Percentiles rank a stretch among this genome's conserved stretches.
Conservation (phyloP, 2,113 vertebrate genomes). For the Tor tambroides region DNA sequence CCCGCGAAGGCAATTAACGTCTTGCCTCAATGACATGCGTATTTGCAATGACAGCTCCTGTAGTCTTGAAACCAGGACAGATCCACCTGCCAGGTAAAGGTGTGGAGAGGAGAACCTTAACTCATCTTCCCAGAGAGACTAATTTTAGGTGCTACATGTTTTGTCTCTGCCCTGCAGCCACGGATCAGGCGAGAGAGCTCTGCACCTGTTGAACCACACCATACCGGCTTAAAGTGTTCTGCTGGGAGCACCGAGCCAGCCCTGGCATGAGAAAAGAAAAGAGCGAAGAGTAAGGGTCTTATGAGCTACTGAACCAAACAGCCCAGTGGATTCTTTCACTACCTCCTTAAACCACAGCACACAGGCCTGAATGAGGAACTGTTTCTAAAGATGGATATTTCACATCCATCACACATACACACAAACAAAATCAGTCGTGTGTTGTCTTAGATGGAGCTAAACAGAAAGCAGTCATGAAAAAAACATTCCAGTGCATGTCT, state of each 20-base stretch:
- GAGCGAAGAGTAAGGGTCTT: background rate
- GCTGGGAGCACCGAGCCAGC: background rate
- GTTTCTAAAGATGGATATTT: background rate
- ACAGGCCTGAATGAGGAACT: background rate
- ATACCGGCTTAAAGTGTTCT: background rate
- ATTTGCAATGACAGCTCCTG: conserved; percentile 72
- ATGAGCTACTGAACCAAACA: conserved; percentile 23
- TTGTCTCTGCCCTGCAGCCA: conserved; percentile 53
- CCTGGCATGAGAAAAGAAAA: background rate
- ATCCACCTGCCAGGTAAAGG: conserved; percentile 59
- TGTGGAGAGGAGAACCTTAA: conserved; percentile 35
- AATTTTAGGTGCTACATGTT: conserved; percentile 66
- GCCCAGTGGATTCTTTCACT: background rate
- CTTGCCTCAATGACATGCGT: conserved; percentile 73
- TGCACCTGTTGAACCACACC: conserved; percentile 27
- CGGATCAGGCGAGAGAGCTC: conserved; percentile 41
- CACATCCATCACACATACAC: background rate
- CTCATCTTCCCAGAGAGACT: conserved; percentile 71
- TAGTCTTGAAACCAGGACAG: conserved; percentile 33
- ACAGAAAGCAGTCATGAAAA: background rate
- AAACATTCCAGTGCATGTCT: background rate
- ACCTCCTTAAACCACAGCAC: background rate
- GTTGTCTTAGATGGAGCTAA: background rate
- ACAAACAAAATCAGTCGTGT: background rate
- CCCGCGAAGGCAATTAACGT: conserved; percentile 77